Base-by-base conservation (phyloP, 2,797 vertebrate genomes). In the Benthosema pterotum region DNA sequence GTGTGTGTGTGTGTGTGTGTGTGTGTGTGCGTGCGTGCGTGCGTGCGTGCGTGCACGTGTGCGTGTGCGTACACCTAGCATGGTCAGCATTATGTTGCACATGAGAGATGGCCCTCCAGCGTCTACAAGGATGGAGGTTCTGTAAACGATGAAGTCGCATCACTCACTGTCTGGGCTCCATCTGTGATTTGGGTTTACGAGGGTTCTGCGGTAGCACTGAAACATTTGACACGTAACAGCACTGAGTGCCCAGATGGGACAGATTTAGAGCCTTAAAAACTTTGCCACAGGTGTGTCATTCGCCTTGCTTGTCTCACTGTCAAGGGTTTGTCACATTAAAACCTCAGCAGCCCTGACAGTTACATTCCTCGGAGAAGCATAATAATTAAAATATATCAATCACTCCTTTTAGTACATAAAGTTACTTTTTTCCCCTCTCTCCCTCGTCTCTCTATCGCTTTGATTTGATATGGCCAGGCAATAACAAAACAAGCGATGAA, bases 371-470 rank as follows among this genome's bases (percentile, higher is more conserved):
- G 71, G 88, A 88, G 87, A 84, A 82, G 85, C 42, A 75, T 69
- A 74, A 75, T 88, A 88, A 89, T 88, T 90, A 86, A 89, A 91
- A 87, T 5, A 65, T 58, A 88, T 86, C 83, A 88, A 84, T 89
- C 85, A 83, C 56, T 64, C 53, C 67, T 83, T 85, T 77, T 12
- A 66, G 67, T 59, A 13, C 60, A 7, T 25, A 8, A 25, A 71
- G 51, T 22, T 57, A 42, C 70, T 76, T 80, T 58, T 48, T 52
- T 47, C 11, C 48, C 0, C 11, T 11, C 47, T 75, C 79, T 58
- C 45, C 42, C 46, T 12, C 48, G n/a, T n/a, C n/a, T n/a, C n/a
- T n/a, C n/a, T n/a, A n/a, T 0, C 11, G 7, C 43, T 83, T 83
- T 83, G 82, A 88, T 84, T 75, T 66, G 67, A 71, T 69, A 69